Evolutionary conservation across 2,113 vertebrate species (phyloP), one percentile per base, ranked within the genome.

Genomic region (Grantiella picta): DNA sequence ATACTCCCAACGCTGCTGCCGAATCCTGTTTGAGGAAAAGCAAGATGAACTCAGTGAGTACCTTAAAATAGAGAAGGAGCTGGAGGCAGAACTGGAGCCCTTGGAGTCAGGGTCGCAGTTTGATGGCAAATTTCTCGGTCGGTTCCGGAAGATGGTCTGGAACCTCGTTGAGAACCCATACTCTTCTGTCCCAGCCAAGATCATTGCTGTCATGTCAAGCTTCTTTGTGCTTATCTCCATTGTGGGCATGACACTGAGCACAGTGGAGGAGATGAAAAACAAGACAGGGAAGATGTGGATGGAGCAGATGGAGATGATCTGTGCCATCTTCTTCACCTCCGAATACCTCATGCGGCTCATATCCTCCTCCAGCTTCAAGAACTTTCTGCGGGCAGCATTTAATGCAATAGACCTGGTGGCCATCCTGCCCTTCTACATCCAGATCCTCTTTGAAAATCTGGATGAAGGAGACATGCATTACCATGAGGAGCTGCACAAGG

Each of bases 391-490:
- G 68, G 98, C 98, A 8, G 96, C 97, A 0, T 97, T 99, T 40
- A 99, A 98, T 50, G 98, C 98, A 29, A 97, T 99, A 27, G 98
- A 99, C 93, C 95, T 99, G 94, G 97, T 99, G 42, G 98, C 98
- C 29, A 98, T 99, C 91, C 98, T 99, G 97, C 99, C 99, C 47
- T 99, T 99, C 95, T 99, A 99, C 82, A 64, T 99, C 71, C 99
- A 99, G 97, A 66, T 99, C 52, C 36, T 99, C 50, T 98, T 99
- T 56, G 98, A 99, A 95, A 94, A 91, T 4, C 97, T 99, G 52
- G 95, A 98, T 0, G 98, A 98, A 70, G 81, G 95, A 5, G 98
- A 98, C 47, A 95, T 80, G 2, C 91, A 96, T 4, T 98, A 98
- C 63, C 97, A 98, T 11, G 98, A 98, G 64, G 99, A 99, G 75